Base-by-base conservation (phyloP, 2,888 invertebrate genomes). In the Polyommatus iphigenia region DNA sequence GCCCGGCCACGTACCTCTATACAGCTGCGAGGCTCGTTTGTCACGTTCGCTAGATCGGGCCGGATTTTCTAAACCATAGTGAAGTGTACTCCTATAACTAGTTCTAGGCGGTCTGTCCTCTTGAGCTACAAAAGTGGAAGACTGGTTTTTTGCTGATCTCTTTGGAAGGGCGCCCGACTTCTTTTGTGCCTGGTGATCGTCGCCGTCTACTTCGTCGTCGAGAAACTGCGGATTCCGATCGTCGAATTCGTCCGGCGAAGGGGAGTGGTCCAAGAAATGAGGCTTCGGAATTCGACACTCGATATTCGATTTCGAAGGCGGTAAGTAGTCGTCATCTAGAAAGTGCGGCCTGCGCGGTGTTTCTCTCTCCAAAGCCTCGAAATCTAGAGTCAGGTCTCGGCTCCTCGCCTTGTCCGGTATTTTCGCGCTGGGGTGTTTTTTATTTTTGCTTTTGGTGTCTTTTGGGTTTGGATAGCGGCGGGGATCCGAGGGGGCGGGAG, bases 251-350 rank as follows among this genome's bases (percentile, higher is more conserved):
- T 94, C 94, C 50, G 94, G 94, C 36, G 94, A 94, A 4, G 94
- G 94, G 29, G 94, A 92, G 81, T 94, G 94, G 81, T 94, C 94
- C 46, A 94, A 87, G 81, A 94, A 94, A 83, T 94, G 94, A n/a
- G 94, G 94, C 84, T 94, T 94, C 24, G 92, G 94, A 79, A 94
- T 94, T 81, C 93, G 89, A 81, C 94, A 94, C 85, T 94, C 94
- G 80, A 93, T 89, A 83, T 90, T 93, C 13, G 91, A 90, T 85
- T 94, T 95, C 78, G 95, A 94, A 78, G 95, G 95, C 76, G 94
- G 92, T 77, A 94, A 94, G 79, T 95, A 95, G 86, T 95, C 96
- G 83, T 95, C 95, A 83, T 96, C 95, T 76, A 96, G 90, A 83
- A 96, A 96, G 87, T 95, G 96, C 36, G 95, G 94, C 82, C 95